A percentile compares a stretch with the other conserved stretches of the same genome.
These are phyloP conservation scores for Nysson spinosus DNA, from an alignment of 2,888 invertebrate genomes.

Conservation along the genomic window DNA sequence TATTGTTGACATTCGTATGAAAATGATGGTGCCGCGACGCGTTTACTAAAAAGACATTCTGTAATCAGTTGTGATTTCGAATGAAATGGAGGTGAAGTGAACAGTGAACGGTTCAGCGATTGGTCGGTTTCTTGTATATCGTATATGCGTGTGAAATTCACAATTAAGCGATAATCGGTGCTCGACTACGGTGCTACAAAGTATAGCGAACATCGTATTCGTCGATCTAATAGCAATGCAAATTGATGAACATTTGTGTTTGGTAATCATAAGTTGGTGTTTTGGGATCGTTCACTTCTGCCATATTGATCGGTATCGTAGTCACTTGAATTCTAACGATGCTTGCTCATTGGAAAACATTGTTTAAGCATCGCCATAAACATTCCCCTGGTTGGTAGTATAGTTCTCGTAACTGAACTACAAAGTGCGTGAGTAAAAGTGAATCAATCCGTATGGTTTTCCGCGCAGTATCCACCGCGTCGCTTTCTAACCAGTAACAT, in stretches of 20 bases:
- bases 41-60: conserved; percentile 29
- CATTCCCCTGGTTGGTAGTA: conserved; percentile 26
- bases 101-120: not conserved
- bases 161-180: conserved; percentile 33
- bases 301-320: conserved; percentile 52
- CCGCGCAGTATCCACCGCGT: conserved; percentile 34
- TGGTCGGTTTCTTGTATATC: conserved; percentile 1
- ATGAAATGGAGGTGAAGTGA: conserved; percentile 6
- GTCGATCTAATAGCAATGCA: conserved; percentile 17
- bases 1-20: conserved; percentile 57
- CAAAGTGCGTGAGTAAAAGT: conserved; percentile 46
- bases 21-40: conserved; percentile 42
- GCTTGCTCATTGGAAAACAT: conserved; percentile 39
- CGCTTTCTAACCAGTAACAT: conserved; percentile 31
- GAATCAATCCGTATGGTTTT: conserved; percentile 51
- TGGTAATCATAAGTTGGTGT: conserved; percentile 5
- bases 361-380: conserved; percentile 38
- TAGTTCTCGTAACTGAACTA: conserved; percentile 25
- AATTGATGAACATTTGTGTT: conserved; percentile 9
- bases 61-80: conserved; percentile 26
- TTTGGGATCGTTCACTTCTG: conserved; percentile 12
- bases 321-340: conserved; percentile 28
- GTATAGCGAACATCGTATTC: conserved; percentile 17
- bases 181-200: no score
- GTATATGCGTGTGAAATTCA: conserved; percentile 8